These are phyloP conservation scores for Sebastes umbrosus DNA, from an alignment of 2,797 vertebrate species.

Conservation along the genomic window DNA sequence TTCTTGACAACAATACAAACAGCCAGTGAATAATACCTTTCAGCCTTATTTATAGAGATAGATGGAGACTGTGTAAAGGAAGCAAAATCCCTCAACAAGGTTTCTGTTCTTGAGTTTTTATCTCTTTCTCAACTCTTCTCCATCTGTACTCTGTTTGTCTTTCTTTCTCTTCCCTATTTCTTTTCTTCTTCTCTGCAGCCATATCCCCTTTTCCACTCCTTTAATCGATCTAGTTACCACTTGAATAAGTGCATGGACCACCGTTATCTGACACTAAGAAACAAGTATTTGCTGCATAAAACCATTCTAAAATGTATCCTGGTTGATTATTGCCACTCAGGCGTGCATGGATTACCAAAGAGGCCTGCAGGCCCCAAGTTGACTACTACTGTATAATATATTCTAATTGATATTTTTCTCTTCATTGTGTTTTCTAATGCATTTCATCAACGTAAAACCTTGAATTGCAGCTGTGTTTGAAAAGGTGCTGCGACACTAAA, in stretches of 20 bases:
- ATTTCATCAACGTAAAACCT: too few relatives aligned
- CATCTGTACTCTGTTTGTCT: not conserved
- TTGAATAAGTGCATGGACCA: too few relatives aligned
- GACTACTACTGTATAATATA: too few relatives aligned
- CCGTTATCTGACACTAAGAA: not conserved
- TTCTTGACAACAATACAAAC: not conserved
- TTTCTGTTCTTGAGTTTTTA: not conserved
- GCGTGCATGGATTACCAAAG: too few relatives aligned
- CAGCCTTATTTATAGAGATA: not conserved
- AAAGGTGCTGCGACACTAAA: too few relatives aligned
- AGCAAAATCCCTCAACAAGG: not conserved
- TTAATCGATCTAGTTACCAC: too few relatives aligned
- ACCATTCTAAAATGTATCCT: not conserved
- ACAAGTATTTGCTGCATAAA: not conserved
- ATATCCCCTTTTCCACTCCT: not conserved
- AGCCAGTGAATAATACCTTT: fast-evolving
- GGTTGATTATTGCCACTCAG: not conserved
- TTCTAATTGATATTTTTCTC: too few relatives aligned
- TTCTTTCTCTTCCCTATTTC: not conserved
- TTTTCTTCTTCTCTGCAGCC: not conserved
- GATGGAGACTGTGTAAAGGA: not conserved
- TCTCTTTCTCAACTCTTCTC: not conserved
- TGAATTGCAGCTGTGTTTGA: too few relatives aligned
- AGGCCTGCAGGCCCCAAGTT: too few relatives aligned
- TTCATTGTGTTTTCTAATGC: too few relatives aligned